These are phyloP conservation scores for Corapipo altera DNA, from an alignment of 2,113 vertebrate genomes.

Conservation along the genomic window DNA sequence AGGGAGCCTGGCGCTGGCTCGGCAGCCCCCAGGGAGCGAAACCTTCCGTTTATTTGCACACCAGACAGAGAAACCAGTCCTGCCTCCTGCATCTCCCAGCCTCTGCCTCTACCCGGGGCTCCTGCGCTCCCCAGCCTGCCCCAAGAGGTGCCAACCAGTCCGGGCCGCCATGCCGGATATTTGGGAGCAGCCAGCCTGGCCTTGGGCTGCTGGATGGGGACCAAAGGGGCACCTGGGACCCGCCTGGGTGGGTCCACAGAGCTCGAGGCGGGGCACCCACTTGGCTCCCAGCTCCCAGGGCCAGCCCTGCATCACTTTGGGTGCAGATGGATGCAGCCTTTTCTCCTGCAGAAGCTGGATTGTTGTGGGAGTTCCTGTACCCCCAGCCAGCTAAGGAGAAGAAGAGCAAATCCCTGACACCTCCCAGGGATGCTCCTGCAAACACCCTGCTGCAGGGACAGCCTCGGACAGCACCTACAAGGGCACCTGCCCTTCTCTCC, in stretches of 20 bases:
- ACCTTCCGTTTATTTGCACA: constrained; percentile 44
- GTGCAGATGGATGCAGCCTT: background rate
- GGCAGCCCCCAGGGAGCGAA: constrained; percentile 24
- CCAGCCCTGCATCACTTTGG: background rate
- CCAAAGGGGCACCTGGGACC: background rate
- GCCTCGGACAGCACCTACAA: accelerated
- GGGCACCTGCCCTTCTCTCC: background rate
- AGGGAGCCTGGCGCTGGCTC: background rate
- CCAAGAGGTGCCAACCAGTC: constrained; percentile 36
- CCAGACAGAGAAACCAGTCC: constrained; percentile 67
- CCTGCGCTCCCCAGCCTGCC: background rate
- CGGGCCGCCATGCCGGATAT: background rate
- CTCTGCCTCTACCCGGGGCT: background rate
- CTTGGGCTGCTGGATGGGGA: constrained; percentile 24
- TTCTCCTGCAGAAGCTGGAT: background rate
- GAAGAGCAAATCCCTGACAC: background rate
- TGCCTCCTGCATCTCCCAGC: constrained; percentile 41
- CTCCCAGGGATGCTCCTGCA: background rate
- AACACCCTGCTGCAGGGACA: background rate
- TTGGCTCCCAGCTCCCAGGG: background rate
- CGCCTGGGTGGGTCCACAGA: background rate
- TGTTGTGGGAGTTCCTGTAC: accelerated
- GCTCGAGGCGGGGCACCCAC: background rate
- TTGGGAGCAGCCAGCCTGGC: constrained; percentile 40
- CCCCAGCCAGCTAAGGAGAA: background rate